Evolutionary conservation across 2,888 invertebrate species (phyloP).

Genomic region (Caenorhabditis sp.): DNA sequence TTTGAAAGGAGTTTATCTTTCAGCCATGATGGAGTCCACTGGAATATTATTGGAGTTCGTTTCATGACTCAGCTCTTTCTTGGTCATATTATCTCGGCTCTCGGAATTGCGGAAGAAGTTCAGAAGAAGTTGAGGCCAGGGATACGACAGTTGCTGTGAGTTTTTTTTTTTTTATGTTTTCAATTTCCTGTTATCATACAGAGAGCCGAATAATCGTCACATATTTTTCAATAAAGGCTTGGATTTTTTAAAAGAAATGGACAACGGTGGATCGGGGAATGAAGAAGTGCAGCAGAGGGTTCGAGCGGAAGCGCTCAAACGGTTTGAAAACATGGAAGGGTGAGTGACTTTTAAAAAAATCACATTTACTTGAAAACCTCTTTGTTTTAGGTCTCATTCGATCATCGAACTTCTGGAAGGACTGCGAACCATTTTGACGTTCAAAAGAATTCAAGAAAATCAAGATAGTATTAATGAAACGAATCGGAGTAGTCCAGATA

Average conservation of each 20-base stretch:
- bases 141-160: neutral
- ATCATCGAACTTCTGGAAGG: too few species aligned
- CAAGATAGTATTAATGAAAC: too few species aligned
- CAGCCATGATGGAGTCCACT: conserved; percentile 50
- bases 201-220: neutral
- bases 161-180: neutral
- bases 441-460: too few species aligned
- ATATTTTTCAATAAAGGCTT: neutral
- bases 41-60: conserved; percentile 30
- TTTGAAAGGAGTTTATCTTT: too few species aligned
- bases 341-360: too few species aligned
- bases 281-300: too few species aligned
- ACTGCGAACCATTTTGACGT: too few species aligned
- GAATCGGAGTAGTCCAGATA: too few species aligned
- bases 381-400: too few species aligned
- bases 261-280: neutral
- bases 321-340: too few species aligned
- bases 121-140: neutral
- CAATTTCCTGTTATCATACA: conserved; percentile 3
- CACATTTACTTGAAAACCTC: too few species aligned
- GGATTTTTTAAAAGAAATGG: conserved; percentile 7
- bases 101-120: conserved; percentile 1
- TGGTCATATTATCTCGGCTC: conserved; percentile 27
- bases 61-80: conserved; percentile 45
- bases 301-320: too few species aligned